Conservation (phyloP, 2,888 invertebrate species). For the Drosophila hamatofila region DNA sequence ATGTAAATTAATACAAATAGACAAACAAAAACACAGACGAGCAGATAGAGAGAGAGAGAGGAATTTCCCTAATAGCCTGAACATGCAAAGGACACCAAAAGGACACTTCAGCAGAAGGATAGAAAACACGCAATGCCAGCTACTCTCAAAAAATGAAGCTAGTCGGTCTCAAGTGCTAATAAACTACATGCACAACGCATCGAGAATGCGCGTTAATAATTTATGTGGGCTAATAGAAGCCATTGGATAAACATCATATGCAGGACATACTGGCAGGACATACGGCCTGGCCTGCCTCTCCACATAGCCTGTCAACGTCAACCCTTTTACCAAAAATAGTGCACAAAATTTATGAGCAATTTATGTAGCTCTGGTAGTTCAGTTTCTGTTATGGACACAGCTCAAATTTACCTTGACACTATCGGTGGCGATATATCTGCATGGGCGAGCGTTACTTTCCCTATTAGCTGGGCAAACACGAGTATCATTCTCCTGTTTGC, state of each 20-base stretch:
- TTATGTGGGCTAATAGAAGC: conserved; percentile 72
- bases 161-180: conserved; percentile 74
- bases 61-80: conserved; percentile 50
- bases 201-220: conserved; percentile 74
- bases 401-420: conserved; percentile 65
- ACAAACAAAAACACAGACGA: conserved; percentile 34
- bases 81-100: conserved; percentile 78
- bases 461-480: conserved; percentile 71
- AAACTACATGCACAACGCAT: conserved; percentile 72
- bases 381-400: conserved; percentile 32
- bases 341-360: conserved; percentile 71
- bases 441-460: conserved; percentile 47
- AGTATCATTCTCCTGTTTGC: conserved; percentile 62
- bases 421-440: conserved; percentile 61
- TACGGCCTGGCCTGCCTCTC: background rate
- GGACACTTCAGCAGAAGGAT: conserved; percentile 58
- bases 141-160: conserved; percentile 8
- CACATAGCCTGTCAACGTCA: conserved; percentile 67
- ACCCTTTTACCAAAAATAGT: conserved; percentile 67
- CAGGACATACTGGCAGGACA: conserved; percentile 33
- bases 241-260: conserved; percentile 70
- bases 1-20: conserved; percentile 77
- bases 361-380: conserved; percentile 27
- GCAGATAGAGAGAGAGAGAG: background rate
- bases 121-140: conserved; percentile 13